Percentiles rank a stretch among this genome's conserved stretches.
Conservation (phyloP, 2,113 vertebrate genomes). For the Phoenicopterus ruber region DNA sequence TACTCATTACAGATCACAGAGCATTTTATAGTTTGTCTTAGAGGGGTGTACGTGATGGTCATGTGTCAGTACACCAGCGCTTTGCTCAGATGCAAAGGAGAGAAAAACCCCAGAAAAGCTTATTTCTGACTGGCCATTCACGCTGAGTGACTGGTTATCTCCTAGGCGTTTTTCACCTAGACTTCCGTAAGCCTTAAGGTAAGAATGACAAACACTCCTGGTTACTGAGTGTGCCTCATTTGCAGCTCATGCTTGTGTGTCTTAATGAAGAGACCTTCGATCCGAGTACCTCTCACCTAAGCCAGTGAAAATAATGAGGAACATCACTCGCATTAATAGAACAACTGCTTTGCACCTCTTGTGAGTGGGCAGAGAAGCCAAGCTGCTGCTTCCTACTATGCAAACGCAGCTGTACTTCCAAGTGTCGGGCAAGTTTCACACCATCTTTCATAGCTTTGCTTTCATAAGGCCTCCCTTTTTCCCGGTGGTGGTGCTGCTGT, state of each 20-base stretch:
- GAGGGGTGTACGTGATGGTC: neutral
- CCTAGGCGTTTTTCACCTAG: neutral
- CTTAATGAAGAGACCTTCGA: neutral
- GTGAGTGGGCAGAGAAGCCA: neutral
- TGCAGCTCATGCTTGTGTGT: neutral
- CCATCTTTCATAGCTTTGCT: neutral
- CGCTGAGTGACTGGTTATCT: neutral
- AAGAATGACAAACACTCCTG: neutral
- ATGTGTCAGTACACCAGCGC: neutral
- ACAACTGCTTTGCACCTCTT: neutral
- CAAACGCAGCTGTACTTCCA: neutral
- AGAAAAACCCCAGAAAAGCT: neutral
- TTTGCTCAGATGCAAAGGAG: neutral
- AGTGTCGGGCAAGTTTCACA: neutral
- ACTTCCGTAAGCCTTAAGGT: neutral
- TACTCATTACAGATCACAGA: neutral
- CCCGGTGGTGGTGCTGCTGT: neutral
- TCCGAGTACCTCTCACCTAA: neutral
- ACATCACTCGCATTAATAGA: neutral
- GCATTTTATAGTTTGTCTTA: neutral
- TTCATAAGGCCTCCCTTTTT: neutral
- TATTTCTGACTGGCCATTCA: neutral
- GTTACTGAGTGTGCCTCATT: neutral
- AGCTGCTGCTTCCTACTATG: neutral
- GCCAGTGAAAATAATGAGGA: neutral